Percentiles rank a stretch among this genome's conserved stretches.
These are phyloP conservation scores for Cheilosia impressa DNA, from an alignment of 2,888 invertebrate genomes.

Conservation along the genomic window DNA sequence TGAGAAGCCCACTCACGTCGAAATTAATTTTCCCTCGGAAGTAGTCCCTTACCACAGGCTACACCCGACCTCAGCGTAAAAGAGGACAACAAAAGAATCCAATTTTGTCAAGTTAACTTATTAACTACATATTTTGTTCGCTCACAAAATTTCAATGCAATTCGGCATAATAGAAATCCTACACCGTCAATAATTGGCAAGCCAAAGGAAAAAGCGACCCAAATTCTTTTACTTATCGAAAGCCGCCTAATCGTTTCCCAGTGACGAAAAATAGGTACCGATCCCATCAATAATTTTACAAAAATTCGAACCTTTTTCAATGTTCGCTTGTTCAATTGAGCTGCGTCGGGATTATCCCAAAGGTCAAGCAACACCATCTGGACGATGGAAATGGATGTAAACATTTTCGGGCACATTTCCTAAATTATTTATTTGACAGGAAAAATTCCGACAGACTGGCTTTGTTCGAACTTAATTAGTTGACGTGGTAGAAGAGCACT, in stretches of 20 bases:
- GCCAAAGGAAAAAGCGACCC: too few relatives aligned
- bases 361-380: not conserved
- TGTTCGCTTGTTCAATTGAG: constrained; percentile 4
- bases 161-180: too few relatives aligned
- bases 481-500: too few relatives aligned
- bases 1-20: too few relatives aligned
- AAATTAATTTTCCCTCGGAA: too few relatives aligned
- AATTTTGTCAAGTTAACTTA: not conserved
- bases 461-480: too few relatives aligned
- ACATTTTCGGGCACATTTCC: not conserved
- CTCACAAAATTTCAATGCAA: too few relatives aligned
- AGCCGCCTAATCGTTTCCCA: not conserved
- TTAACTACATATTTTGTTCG: too few relatives aligned
- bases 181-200: too few relatives aligned
- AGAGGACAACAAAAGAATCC: not conserved
- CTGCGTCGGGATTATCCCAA: not conserved
- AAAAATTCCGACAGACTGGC: too few relatives aligned
- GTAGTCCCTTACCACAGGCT: not conserved
- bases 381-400: not conserved
- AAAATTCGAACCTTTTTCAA: not conserved
- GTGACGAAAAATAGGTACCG: not conserved
- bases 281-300: not conserved
- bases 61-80: not conserved
- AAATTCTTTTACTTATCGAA: not conserved
- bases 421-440: not conserved